A percentile compares a stretch with the other conserved stretches of the same genome.
phyloP scores from a whole-genome alignment of 2,113 vertebrate species.

The Sorex araneus region DNA sequence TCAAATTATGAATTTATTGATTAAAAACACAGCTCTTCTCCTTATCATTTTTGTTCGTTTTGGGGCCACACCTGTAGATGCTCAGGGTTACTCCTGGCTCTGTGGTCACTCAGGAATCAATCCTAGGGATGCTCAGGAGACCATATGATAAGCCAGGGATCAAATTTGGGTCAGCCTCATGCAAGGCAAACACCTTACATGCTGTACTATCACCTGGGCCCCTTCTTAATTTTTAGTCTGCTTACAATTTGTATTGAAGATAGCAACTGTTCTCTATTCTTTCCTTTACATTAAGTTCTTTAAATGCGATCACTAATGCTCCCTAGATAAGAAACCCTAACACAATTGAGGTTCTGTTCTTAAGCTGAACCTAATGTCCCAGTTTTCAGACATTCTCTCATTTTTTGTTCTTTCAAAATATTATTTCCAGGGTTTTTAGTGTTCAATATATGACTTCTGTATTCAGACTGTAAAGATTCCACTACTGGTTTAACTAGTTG shows the following conservation, averaged over 20 bases:
- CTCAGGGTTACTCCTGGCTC: too few species aligned
- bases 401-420: slow-evolving; percentile 4
- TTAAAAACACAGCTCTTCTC: slow-evolving; percentile 4
- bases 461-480: background rate
- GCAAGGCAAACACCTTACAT: too few species aligned
- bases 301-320: background rate
- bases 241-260: background rate
- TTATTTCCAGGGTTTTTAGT: background rate
- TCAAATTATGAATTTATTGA: slow-evolving; percentile 1
- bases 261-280: slow-evolving; percentile 7
- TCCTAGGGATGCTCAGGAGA: too few species aligned
- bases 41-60: background rate
- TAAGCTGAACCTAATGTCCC: background rate
- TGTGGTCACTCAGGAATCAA: too few species aligned
- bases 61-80: too few species aligned
- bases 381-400: background rate
- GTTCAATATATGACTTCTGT: background rate
- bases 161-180: too few species aligned
- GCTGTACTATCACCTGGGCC: too few species aligned
- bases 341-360: background rate
- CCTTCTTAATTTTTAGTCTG: too few species aligned
- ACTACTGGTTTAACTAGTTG: background rate
- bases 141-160: too few species aligned
- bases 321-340: background rate
- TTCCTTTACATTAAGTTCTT: slow-evolving; percentile 21